Percentiles rank a stretch among this genome's conserved stretches.
phyloP scores from a whole-genome alignment of 2,888 invertebrate genomes.

The Cheilosia pagana region DNA sequence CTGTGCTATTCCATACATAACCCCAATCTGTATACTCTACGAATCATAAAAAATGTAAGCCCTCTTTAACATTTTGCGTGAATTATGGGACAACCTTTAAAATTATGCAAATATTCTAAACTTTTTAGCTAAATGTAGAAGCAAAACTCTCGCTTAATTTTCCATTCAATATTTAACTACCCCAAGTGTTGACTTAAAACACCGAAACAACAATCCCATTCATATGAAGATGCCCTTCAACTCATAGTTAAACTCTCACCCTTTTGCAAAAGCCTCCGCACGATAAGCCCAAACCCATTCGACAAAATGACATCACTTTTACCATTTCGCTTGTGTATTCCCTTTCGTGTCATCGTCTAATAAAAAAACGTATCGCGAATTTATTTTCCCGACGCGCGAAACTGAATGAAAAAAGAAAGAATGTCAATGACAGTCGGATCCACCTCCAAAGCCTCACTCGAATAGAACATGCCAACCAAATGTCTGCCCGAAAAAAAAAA shows the following conservation, averaged over 20 bases:
- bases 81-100: too few relatives aligned
- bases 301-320: constrained; percentile 34
- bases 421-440: constrained; percentile 7
- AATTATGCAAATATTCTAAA: too few relatives aligned
- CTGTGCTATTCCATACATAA: too few relatives aligned
- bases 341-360: constrained; percentile 25
- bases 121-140: too few relatives aligned
- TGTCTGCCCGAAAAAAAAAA: not conserved
- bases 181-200: not conserved
- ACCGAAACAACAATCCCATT: not conserved
- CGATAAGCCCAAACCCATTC: not conserved
- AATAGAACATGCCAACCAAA: constrained; percentile 1
- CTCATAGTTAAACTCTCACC: not conserved
- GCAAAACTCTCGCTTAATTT: too few relatives aligned
- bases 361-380: constrained; percentile 14
- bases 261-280: not conserved
- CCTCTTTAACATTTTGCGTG: too few relatives aligned
- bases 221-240: constrained; percentile 18
- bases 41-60: too few relatives aligned
- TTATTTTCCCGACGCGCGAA: constrained; percentile 23
- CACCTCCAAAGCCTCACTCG: not conserved
- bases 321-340: not conserved
- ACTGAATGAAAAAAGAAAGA: not conserved
- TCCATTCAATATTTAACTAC: too few relatives aligned
- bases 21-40: too few relatives aligned